Evolutionary conservation across 2,888 invertebrate species (phyloP), one percentile per base, ranked within the genome.

Genomic region (Drosophila prostipennis): DNA sequence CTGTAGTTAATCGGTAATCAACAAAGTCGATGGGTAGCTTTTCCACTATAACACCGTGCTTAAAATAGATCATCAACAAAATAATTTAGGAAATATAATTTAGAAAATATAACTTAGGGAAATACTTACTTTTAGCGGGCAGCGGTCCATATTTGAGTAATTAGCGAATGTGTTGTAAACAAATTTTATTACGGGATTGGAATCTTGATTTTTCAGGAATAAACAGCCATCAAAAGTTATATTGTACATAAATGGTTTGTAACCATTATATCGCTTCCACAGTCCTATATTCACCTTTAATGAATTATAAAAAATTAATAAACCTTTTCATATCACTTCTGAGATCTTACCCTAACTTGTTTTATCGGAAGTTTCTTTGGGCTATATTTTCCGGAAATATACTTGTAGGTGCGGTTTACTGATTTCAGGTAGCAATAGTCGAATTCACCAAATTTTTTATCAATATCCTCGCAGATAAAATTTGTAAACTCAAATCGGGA

Each of bases 371-470:
- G 43, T n/a, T 37, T n/a, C 5, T 26, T 3, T 0, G 52, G n/a
- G 1, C 46, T 65, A 6, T 32, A 34, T 29, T 63, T 65, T 5
- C n/a, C 26, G n/a, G 63, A 52, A 6, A 65, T 4, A 34, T 61
- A 65, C 46, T 65, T 65, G 34, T 45, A 65, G 10, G 51, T 63
- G 0, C 64, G 63, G 46, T 65, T 65, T 2, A 63, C 6, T 0
- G 64, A 52, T 14, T 65, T 65, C 1, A 65, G 2, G 7, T 11
- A 34, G 7, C 63, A 65, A 14, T 46, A 45, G 13, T 63, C 64
- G 5, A 65, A 52, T 5, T 52, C 26, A 1, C 45, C 39, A 8
- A 46, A 46, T 10, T 64, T 37, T 4, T 52, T 26, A 52, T 64
- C 45, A 6, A 49, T 1, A 0, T 32, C 1, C 3, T 13, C 32